Conservation (phyloP, 2,797 vertebrate species). For the Tokudaia muenninki region DNA sequence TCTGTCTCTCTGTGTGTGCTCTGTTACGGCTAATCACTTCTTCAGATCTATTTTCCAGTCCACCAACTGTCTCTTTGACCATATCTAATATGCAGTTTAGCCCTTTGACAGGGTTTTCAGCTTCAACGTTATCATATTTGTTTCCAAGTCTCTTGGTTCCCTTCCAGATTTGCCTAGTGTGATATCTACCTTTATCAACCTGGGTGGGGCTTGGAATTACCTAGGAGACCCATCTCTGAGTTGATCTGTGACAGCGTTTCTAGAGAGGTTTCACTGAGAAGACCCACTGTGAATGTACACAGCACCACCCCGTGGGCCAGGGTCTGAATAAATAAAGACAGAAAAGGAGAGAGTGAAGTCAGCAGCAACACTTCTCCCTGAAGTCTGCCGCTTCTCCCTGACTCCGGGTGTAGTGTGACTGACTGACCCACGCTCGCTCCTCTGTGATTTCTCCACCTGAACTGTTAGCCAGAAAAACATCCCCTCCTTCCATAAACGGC, state of each 20-base stretch:
- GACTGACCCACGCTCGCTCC: no score
- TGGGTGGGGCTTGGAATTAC: neutral
- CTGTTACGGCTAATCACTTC: slow-evolving; percentile 51
- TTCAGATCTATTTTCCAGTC: slow-evolving; percentile 67
- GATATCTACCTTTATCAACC: neutral
- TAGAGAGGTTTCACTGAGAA: neutral
- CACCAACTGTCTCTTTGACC: slow-evolving; percentile 58
- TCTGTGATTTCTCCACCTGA: neutral
- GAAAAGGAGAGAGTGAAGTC: no score
- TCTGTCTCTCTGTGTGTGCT: slow-evolving; percentile 49
- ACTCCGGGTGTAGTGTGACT: neutral
- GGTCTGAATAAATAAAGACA: neutral
- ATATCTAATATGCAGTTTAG: slow-evolving; percentile 63
- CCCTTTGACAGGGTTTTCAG: slow-evolving; percentile 28
- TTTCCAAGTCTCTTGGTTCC: slow-evolving; percentile 56
- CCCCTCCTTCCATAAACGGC: no score
- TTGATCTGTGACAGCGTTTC: neutral
- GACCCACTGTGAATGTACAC: neutral
- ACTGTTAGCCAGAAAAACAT: neutral
- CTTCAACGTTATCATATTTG: slow-evolving; percentile 57
- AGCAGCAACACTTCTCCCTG: no score
- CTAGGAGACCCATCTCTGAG: neutral
- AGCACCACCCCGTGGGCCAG: neutral
- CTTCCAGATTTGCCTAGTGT: slow-evolving; percentile 39
- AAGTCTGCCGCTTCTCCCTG: neutral